Percentiles rank a stretch among this genome's conserved stretches.
Evolutionary conservation across 1,140 invertebrate species (phyloP).

Genomic region (Scaptomyza montana): DNA sequence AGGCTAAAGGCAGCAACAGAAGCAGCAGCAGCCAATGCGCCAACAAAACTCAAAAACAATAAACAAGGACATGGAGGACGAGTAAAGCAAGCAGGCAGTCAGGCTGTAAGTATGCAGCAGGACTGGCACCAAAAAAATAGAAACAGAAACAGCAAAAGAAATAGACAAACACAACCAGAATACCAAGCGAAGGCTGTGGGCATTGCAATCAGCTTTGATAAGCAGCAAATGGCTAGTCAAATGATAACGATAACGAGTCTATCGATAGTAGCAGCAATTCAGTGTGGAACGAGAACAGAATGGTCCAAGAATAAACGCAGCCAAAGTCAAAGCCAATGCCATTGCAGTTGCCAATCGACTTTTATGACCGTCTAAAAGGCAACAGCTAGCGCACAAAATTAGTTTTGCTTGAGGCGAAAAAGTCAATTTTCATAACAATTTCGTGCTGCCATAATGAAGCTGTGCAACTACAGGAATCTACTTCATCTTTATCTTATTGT

Average conservation of each 20-base stretch:
- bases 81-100: constrained; percentile 8
- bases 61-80: constrained; percentile 44
- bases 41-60: constrained; percentile 59
- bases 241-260: constrained; percentile 78
- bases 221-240: constrained; percentile 79
- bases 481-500: constrained; percentile 61
- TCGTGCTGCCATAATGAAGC: constrained; percentile 74
- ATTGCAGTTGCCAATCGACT: constrained; percentile 59
- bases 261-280: constrained; percentile 24
- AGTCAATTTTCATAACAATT: constrained; percentile 82
- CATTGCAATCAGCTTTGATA: constrained; percentile 81
- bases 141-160: constrained; percentile 17
- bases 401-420: constrained; percentile 73
- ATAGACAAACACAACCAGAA: constrained; percentile 1
- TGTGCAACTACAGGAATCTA: constrained; percentile 18
- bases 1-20: constrained; percentile 3
- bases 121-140: constrained; percentile 14
- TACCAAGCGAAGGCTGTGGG: constrained; percentile 52
- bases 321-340: constrained; percentile 36
- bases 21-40: constrained; percentile 26
- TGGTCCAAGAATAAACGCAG: not conserved
- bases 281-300: not conserved
- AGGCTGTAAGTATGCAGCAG: constrained; percentile 46
- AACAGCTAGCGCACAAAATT: constrained; percentile 59
- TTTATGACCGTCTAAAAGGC: constrained; percentile 51